Percentiles rank a stretch among this genome's conserved stretches.
These are phyloP conservation scores for Idris sp. DNA, from an alignment of 1,140 invertebrate species.

Conservation along the genomic window DNA sequence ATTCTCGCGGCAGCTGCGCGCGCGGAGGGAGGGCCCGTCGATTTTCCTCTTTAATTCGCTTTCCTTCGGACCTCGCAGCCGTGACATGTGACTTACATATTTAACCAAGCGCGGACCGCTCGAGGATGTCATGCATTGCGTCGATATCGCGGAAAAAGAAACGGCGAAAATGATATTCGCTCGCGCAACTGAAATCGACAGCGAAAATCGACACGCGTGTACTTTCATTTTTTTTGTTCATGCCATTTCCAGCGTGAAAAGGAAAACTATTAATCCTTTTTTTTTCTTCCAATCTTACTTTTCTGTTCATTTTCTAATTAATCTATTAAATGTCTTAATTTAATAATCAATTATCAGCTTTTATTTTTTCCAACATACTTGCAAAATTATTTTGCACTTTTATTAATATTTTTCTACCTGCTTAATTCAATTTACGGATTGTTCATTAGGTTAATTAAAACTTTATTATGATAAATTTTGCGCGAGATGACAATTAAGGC, in stretches of 20 bases:
- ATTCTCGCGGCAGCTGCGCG: constrained; percentile 17
- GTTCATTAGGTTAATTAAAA: too few species aligned
- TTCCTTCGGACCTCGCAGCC: constrained; percentile 55
- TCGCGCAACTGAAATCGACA: constrained; percentile 50
- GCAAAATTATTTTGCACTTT: too few species aligned
- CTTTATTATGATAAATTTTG: too few species aligned
- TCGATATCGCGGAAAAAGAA: constrained; percentile 58
- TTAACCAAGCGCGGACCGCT: constrained; percentile 48
- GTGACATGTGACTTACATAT: constrained; percentile 60
- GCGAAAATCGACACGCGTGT: constrained; percentile 28
- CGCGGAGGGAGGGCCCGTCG: constrained; percentile 45
- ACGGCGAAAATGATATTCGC: constrained; percentile 43
- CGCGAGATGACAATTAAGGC: too few species aligned
- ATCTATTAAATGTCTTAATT: too few species aligned
- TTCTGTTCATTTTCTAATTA: too few species aligned
- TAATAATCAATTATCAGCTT: too few species aligned
- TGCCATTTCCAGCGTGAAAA: neutral
- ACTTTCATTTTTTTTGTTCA: constrained; percentile 39
- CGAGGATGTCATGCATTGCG: constrained; percentile 60
- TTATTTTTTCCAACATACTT: too few species aligned
- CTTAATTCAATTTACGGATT: too few species aligned
- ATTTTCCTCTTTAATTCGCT: constrained; percentile 60
- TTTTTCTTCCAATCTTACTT: too few species aligned
- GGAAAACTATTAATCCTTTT: too few species aligned
- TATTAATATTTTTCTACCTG: too few species aligned